These are phyloP conservation scores for Corythornis madagascariensis DNA, from an alignment of 2,113 vertebrate genomes.

Conservation along the genomic window DNA sequence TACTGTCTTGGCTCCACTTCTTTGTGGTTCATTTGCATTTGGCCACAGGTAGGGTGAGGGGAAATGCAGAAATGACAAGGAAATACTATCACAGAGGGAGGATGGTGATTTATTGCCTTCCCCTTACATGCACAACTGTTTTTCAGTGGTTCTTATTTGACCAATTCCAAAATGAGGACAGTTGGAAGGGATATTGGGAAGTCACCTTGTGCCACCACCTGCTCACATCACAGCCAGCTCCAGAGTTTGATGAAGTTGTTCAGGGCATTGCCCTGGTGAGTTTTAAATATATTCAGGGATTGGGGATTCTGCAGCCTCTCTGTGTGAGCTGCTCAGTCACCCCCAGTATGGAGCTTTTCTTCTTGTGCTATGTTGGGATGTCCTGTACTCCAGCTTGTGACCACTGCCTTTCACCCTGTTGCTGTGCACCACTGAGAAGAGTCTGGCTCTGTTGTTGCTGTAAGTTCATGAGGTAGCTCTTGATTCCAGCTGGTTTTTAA, in stretches of 20 bases:
- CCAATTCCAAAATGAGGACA: neutral
- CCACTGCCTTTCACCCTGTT: neutral
- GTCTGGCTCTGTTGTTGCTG: neutral
- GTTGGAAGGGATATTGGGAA: neutral
- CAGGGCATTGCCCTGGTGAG: neutral
- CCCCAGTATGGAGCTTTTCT: neutral
- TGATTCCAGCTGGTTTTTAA: neutral
- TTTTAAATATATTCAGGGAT: neutral
- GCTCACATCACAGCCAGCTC: neutral
- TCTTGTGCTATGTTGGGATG: neutral
- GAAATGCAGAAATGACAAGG: neutral
- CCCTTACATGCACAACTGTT: neutral
- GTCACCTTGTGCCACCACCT: neutral
- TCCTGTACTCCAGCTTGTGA: neutral
- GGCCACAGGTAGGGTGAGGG: neutral
- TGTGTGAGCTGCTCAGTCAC: neutral
- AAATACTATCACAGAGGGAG: neutral
- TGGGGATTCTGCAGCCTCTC: neutral
- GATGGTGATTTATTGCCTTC: neutral
- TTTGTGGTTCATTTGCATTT: neutral
- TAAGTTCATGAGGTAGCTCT: neutral
- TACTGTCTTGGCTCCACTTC: neutral
- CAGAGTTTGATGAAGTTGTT: neutral
- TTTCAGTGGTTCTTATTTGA: neutral
- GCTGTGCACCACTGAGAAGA: neutral